Base-by-base conservation (phyloP, 2,113 vertebrate species). In the Arizona elegans region DNA sequence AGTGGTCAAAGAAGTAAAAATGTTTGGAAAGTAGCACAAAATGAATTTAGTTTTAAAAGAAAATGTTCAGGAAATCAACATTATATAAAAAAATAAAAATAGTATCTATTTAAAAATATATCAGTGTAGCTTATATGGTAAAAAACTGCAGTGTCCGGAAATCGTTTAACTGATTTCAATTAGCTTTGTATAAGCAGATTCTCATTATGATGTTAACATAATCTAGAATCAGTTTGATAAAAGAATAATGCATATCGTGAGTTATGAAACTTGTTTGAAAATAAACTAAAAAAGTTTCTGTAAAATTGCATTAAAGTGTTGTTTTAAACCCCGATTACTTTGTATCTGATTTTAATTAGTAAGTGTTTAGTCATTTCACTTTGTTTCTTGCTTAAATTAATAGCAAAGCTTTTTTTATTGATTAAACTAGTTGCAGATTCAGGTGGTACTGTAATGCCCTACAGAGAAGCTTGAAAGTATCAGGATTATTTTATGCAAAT, bases 401-500 rank as follows among this genome's bases (percentile, higher is more conserved):
- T 91, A 94, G n/a, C 88, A 2, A 2, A 75, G 55, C 1, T 91
- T 92, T 94, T 81, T 86, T 95, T 94, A 95, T 95, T 95, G 93
- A 96, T 92, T 95, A 94, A 96, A 4, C 47, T 91, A 92, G 43
- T 93, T 96, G 92, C 94, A 92, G 92, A 96, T 97, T 96, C 93
- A 96, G 94, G 92, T n/a, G 94, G 88, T 65, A 95, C 24, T 95
- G 88, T 91, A 95, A 87, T 94, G 94, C 43, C 90, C 90, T 95
- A 95, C 93, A 97, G 94, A 75, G 95, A 97, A 97, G 94, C 95
- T 97, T 96, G 94, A 95, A 96, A 95, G 93, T 94, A 94, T 86
- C 92, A 92, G 90, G 91, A 93, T 95, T 94, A 94, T 98, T 97
- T 98, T 98, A 98, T 98, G 97, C 97, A 96, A 96, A 97, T 96